Evolutionary conservation across 2,797 vertebrate species (phyloP), one percentile per base, ranked within the genome.

Genomic region (Sphenopsis melanotis): DNA sequence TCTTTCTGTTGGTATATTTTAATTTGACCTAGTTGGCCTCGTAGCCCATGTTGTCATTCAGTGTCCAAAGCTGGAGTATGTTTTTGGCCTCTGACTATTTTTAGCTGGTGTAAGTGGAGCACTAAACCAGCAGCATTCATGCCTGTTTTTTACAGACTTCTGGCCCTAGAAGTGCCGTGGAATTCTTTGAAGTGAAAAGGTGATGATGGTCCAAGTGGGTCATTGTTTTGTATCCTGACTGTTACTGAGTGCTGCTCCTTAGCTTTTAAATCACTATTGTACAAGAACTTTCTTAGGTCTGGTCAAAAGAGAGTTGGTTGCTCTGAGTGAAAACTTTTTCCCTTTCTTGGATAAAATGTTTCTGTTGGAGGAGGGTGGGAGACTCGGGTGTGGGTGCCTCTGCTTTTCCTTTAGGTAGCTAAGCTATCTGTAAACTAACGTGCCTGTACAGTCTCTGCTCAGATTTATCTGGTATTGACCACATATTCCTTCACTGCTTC

Each of bases 1-100:
- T 90, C 64, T 65, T 91, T 50, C 50, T 68, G 36, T 56, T 39
- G 50, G 42, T 81, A 36, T 81, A 75, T 86, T 75, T 95, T 83
- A 74, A 70, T 87, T 87, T 79, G 71, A 16, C 37, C 13, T 84
- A 42, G 46, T 81, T 87, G 16, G 42, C 76, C 42, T 60, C 9
- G 2, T 46, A 59, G 64, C 36, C 60, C 10, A 27, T 78, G 39
- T 42, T 86, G 77, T 70, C 59, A 23, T 61, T 63, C 44, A 52
- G 59, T 44, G 34, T 60, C 75, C 83, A 80, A 90, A 92, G 34
- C 34, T 22, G 47, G 60, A 66, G 20, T 32, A 11, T 76, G 34
- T 14, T 89, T 94, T 84, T 53, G 46, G 27, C 57, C 41, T 56
- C 44, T 37, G 55, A 72, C 79, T 85, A 17, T 81, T 93, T 91